Percentiles rank a stretch among this genome's conserved stretches.
phyloP scores from a whole-genome alignment of 64 coral and sea anemone species.

The Pocillopora damicornis region DNA sequence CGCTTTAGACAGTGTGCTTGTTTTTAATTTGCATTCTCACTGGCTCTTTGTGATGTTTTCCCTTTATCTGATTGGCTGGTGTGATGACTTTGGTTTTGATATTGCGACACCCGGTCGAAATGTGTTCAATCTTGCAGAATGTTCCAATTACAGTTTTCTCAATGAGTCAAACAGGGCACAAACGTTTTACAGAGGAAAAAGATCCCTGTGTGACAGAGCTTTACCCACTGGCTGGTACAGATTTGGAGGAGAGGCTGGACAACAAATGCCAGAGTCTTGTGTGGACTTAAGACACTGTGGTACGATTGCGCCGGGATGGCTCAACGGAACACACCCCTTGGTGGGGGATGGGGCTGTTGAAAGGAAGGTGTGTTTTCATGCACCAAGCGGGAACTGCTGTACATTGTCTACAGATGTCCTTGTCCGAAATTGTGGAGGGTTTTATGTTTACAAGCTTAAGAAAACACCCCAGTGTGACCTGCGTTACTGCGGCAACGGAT shows the following conservation, averaged over 20 bases:
- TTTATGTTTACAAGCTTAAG: slow-evolving; percentile 14
- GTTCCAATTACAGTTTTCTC: neutral
- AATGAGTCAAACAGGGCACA: neutral
- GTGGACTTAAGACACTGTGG: neutral
- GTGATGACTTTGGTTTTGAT: too few relatives aligned
- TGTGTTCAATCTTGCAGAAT: neutral
- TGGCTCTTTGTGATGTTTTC: too few relatives aligned
- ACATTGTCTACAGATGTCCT: neutral
- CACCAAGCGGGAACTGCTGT: slow-evolving; percentile 3
- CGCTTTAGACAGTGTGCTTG: too few relatives aligned
- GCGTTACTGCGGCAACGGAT: slow-evolving; percentile 24
- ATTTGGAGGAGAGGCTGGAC: neutral
- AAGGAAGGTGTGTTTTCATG: slow-evolving; percentile 3
- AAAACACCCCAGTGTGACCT: neutral
- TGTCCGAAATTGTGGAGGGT: slow-evolving; percentile 10
- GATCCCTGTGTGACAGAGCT: neutral
- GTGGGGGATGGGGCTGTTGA: neutral
- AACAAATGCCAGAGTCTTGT: neutral
- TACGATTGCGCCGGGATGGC: too few relatives aligned
- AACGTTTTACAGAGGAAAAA: neutral
- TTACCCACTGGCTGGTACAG: neutral
- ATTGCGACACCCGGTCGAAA: too few relatives aligned
- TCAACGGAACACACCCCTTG: slow-evolving; percentile 4
- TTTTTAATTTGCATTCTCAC: too few relatives aligned
- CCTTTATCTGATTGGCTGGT: too few relatives aligned